Percentiles rank a stretch among this genome's conserved stretches.
Conservation (phyloP, 2,797 vertebrate species). For the Melanogrammus aeglefinus region DNA sequence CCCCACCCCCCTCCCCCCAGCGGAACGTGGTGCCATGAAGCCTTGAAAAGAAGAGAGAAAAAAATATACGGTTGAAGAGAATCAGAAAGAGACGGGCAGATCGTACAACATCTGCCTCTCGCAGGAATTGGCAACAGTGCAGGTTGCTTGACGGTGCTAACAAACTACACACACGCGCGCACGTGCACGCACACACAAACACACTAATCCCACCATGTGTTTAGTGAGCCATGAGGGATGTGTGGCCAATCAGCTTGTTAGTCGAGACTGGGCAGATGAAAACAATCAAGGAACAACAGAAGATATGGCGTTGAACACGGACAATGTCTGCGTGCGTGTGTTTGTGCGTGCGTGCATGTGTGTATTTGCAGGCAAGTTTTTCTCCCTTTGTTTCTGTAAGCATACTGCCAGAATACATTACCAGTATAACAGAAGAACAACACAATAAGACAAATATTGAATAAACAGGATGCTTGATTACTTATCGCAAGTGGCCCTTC, state of each 20-base stretch:
- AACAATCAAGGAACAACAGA: conserved; percentile 67
- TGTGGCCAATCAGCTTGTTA: conserved; percentile 67
- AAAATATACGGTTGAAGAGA: conserved; percentile 46
- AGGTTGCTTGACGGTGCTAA: conserved; percentile 42
- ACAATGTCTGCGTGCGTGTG: conserved; percentile 27
- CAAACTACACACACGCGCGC: conserved; percentile 31
- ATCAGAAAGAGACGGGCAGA: conserved; percentile 47
- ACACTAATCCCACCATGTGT: conserved; percentile 62
- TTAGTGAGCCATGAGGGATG: conserved; percentile 62
- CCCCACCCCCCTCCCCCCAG: not conserved
- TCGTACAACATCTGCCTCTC: conserved; percentile 68
- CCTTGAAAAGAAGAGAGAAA: conserved; percentile 29
- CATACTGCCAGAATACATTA: conserved; percentile 22
- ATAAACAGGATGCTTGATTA: no score
- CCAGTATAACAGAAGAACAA: no score
- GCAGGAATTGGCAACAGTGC: conserved; percentile 55
- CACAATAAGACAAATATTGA: no score
- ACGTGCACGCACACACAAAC: conserved; percentile 58
- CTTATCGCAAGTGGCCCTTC: no score
- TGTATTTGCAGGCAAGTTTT: conserved; percentile 16
- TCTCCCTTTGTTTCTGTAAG: conserved; percentile 11
- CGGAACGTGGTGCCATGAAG: no score
- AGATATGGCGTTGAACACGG: conserved; percentile 39
- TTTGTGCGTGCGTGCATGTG: conserved; percentile 27
- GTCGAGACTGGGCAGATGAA: conserved; percentile 63